These are phyloP conservation scores for Nothocercus julius DNA, from an alignment of 2,113 vertebrate genomes.

Conservation along the genomic window DNA sequence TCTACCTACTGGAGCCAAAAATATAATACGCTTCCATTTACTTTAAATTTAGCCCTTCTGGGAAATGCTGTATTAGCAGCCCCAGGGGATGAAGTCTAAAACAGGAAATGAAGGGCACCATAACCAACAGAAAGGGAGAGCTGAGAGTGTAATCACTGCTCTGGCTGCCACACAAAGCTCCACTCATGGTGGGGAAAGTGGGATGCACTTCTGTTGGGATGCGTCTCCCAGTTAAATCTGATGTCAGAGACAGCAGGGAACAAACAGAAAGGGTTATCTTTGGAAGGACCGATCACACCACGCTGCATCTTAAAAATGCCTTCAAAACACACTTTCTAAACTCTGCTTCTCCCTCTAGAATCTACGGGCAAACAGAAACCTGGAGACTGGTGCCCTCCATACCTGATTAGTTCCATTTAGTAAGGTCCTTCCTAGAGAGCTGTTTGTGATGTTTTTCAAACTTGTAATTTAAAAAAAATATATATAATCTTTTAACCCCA, in stretches of 20 bases:
- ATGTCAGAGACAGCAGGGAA: not conserved
- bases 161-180: not conserved
- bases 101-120: conserved; percentile 28
- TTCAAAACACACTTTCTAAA: not conserved
- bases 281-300: not conserved
- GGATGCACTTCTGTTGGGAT: not conserved
- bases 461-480: not conserved
- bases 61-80: conserved; percentile 36
- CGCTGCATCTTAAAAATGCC: not conserved
- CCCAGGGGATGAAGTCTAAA: conserved; percentile 30
- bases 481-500: not conserved
- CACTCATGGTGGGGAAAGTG: not conserved
- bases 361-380: not conserved
- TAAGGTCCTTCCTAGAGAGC: not conserved
- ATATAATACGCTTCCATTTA: conserved; percentile 37
- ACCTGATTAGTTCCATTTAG: not conserved
- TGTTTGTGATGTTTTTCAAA: not conserved
- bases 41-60: conserved; percentile 48
- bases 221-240: not conserved
- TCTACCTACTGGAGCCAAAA: conserved; percentile 56
- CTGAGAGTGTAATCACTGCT: not conserved
- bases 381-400: not conserved
- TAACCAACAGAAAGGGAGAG: conserved; percentile 29
- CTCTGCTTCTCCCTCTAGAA: not conserved
- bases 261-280: not conserved